phyloP scores from a whole-genome alignment of 2,113 vertebrate species.

The Cottus gobio region DNA sequence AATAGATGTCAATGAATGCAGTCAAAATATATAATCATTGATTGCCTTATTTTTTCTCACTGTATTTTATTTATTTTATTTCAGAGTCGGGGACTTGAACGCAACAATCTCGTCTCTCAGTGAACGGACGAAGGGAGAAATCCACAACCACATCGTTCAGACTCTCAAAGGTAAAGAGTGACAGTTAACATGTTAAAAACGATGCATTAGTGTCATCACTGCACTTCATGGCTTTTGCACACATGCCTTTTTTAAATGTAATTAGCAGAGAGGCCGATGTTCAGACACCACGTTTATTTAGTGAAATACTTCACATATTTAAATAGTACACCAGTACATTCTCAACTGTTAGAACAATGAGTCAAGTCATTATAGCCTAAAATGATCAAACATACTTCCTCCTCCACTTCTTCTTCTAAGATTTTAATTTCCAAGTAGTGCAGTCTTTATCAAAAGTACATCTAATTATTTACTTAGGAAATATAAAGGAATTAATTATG shows the following conservation, averaged over 20 bases:
- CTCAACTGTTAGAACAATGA: too few species aligned
- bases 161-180: conserved; percentile 71
- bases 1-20: background rate
- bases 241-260: too few species aligned
- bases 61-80: conserved; percentile 24
- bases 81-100: conserved; percentile 75
- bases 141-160: conserved; percentile 70
- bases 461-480: background rate
- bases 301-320: too few species aligned
- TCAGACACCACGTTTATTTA: too few species aligned
- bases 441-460: background rate
- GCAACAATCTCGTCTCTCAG: conserved; percentile 58
- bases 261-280: too few species aligned
- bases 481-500: background rate
- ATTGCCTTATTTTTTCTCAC: background rate
- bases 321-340: too few species aligned
- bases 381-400: background rate
- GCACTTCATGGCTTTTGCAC: too few species aligned
- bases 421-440: background rate
- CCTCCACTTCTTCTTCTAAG: background rate
- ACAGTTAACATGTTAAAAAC: background rate
- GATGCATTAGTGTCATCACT: too few species aligned
- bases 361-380: background rate
- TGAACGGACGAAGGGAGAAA: conserved; percentile 42
- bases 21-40: too few species aligned